phyloP scores from a whole-genome alignment of 1,140 invertebrate genomes.

The Berghia stephanieae region DNA sequence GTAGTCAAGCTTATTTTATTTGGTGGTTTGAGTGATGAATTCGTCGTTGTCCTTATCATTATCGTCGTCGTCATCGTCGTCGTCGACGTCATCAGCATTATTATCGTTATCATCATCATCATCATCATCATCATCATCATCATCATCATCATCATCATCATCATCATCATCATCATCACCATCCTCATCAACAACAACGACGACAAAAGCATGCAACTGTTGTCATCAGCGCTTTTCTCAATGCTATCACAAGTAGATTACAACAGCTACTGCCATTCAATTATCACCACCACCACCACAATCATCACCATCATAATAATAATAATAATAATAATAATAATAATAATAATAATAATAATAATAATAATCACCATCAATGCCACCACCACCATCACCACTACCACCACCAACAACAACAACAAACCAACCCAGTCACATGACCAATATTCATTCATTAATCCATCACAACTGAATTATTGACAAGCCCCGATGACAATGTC shows the following conservation, averaged over 20 bases:
- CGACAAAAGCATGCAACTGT: too few species aligned
- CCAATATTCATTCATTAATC: too few species aligned
- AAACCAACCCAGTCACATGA: not conserved
- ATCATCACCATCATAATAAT: too few species aligned
- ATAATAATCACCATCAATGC: too few species aligned
- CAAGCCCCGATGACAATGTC: too few species aligned
- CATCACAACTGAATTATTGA: too few species aligned
- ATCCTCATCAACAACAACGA: too few species aligned
- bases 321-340: not conserved
- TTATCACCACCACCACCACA: not conserved
- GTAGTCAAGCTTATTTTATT: not conserved
- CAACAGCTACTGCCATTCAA: not conserved
- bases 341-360: not conserved
- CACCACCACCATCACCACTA: too few species aligned
- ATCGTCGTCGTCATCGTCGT: constrained; percentile 22
- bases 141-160: constrained; percentile 36
- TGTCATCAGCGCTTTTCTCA: too few species aligned
- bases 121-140: constrained; percentile 36
- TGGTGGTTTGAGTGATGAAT: not conserved
- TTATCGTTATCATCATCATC: constrained; percentile 20
- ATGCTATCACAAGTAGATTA: not conserved
- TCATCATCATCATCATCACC: constrained; percentile 8
- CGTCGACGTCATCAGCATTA: too few species aligned
- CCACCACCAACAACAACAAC: not conserved
- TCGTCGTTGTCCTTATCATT: too few species aligned